These are phyloP conservation scores for Steinernema carpocapsae DNA, from an alignment of 2,888 invertebrate species.

Conservation along the genomic window DNA sequence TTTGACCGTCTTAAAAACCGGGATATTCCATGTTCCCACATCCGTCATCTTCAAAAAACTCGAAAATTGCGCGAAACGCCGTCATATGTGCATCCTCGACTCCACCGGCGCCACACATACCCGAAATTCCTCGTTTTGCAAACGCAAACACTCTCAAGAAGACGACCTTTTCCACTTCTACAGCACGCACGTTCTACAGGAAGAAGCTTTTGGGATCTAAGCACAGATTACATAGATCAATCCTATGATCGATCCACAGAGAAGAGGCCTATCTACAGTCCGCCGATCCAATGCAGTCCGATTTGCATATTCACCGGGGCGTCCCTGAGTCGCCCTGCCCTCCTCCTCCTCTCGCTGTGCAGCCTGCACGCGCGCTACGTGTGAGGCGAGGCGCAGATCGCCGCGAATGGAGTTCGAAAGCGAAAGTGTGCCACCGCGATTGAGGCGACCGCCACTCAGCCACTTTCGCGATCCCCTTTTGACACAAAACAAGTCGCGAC, in stretches of 20 bases:
- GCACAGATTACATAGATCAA: too few relatives aligned
- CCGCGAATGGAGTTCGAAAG: conserved; percentile 21
- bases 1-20: too few relatives aligned
- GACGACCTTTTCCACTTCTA: too few relatives aligned
- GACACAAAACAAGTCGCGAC: not conserved
- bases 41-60: not conserved
- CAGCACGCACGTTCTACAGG: too few relatives aligned
- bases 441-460: not conserved
- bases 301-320: conserved; percentile 2
- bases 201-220: too few relatives aligned
- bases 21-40: too few relatives aligned
- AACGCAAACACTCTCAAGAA: not conserved
- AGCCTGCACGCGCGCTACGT: too few relatives aligned
- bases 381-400: too few relatives aligned
- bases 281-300: not conserved
- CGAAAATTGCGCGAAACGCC: too few relatives aligned
- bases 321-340: conserved; percentile 4
- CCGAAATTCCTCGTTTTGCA: not conserved
- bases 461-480: not conserved
- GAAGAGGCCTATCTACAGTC: not conserved
- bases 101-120: not conserved
- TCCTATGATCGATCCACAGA: not conserved
- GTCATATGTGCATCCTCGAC: too few relatives aligned
- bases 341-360: too few relatives aligned
- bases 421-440: conserved; percentile 20